Base-by-base conservation (phyloP, 2,888 invertebrate genomes). In the Germaria angustata region DNA sequence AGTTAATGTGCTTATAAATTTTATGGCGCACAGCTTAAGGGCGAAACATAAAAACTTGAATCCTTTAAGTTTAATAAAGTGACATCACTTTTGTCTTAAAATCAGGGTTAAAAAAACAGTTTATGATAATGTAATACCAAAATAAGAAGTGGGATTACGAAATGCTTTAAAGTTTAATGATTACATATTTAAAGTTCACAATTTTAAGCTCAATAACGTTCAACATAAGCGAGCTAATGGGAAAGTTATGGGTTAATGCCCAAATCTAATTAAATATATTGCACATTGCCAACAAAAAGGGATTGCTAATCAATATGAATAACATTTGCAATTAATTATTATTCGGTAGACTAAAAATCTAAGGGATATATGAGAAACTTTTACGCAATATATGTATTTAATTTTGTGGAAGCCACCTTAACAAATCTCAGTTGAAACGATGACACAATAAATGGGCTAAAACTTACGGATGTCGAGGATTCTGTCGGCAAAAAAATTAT, bases 61-160 rank as follows among this genome's bases (percentile, higher is more conserved):
- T 15, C 41, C 24, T 61, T 61, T 36, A 22, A 39, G 36, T 57
- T n/a, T 41, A 41, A 49, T 34, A 49, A 49, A 65, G n/a, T 22
- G 28, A 24, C 9, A 22, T n/a, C 34, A 34, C 22, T n/a, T n/a
- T n/a, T n/a, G n/a, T n/a, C n/a, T 49, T 13, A n/a, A 46, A 49
- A 20, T 49, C n/a, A 20, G 22, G n/a, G n/a, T 17, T 65, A 20
- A 49, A n/a, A 20, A 1, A 46, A 24, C n/a, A 59, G 24, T 39
- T 22, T 59, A 2, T 22, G n/a, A 22, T 15, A 8, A 57, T 6
- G 34, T 20, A 36, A 20, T 13, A 3, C 13, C 32, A 5, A 17
- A 13, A 1, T 17, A 28, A 32, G 32, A n/a, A 32, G 20, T 46
- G 63, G 9, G 9, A 32, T 65, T n/a, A 7, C 2, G 28, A 9